Conservation (phyloP, 2,888 invertebrate species). For the Eupithecia insigniata region DNA sequence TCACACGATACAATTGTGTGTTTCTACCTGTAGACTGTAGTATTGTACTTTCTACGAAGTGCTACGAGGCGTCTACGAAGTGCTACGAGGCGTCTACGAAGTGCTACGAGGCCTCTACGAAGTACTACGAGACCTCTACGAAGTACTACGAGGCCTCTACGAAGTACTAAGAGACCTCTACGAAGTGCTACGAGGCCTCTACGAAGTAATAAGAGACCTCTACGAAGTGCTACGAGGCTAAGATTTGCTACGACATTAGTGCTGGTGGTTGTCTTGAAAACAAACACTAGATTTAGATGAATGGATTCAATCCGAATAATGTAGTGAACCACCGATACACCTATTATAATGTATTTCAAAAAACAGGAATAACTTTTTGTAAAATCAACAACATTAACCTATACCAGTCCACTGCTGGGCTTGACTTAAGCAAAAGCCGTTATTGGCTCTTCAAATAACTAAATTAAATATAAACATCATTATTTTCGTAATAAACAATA, state of each 20-base stretch:
- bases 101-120: constrained; percentile 16
- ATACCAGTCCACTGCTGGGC: too few species aligned
- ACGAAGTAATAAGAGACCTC: constrained; percentile 9
- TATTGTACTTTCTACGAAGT: neutral
- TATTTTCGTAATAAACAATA: too few species aligned
- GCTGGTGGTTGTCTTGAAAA: neutral
- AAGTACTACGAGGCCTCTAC: constrained; percentile 30
- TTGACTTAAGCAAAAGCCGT: too few species aligned
- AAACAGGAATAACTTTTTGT: too few species aligned
- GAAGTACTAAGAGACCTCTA: constrained; percentile 26
- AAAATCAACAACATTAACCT: too few species aligned
- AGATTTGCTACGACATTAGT: neutral
- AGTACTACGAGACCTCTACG: constrained; percentile 31
- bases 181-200: constrained; percentile 13
- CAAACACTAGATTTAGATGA: neutral
- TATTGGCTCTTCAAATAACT: too few species aligned
- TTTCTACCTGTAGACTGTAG: constrained; percentile 13
- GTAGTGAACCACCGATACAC: too few species aligned
- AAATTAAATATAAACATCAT: too few species aligned
- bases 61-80: neutral
- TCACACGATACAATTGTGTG: neutral
- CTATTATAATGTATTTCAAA: too few species aligned
- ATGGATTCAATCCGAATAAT: neutral
- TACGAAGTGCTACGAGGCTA: neutral
- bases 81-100: neutral